Base-by-base conservation (phyloP, 2,888 invertebrate genomes). In the Cephonodes hylas region DNA sequence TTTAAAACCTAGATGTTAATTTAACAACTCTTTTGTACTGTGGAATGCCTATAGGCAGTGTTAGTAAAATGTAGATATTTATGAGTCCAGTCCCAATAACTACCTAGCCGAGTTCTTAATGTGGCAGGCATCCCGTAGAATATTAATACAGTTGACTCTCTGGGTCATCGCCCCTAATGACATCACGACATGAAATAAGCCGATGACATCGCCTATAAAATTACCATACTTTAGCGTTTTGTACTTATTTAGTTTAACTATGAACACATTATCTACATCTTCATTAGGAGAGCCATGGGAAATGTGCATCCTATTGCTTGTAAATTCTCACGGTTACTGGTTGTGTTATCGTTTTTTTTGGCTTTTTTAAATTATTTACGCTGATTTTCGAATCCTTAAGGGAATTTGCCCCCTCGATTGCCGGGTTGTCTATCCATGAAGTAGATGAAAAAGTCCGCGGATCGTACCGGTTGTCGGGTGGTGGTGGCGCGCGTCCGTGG, bases 61-160 rank as follows among this genome's bases (percentile, higher is more conserved):
- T 38, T 10, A 38, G n/a, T 38, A n/a, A 38, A 38, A n/a, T 13
- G 4, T n/a, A 38, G 38, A 38, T 38, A 38, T 10, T 10, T 38
- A 38, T 38, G 13, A 13, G 13, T 38, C 4, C n/a, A 38, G 38
- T 10, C n/a, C 38, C 13, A n/a, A 10, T n/a, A 38, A 10, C n/a
- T n/a, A n/a, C n/a, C n/a, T n/a, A 38, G 38, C n/a, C 38, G 18
- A 15, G 15, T 31, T 18, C 38, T 38, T 10, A 38, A 38, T 38
- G n/a, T n/a, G 38, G 18, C 31, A 53, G 53, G 53, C 53, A 48
- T 53, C 53, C 53, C 53, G 53, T 53, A 27, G 46, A 46, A 46
- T 46, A 46, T 46, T 46, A 46, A 46, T n/a, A n/a, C 31, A 18
- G 31, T 53, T 8, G 38, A 38, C 10, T 31, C 27, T 1, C 13